Conservation (phyloP, 2,113 vertebrate species). For the Syngnathus floridae region DNA sequence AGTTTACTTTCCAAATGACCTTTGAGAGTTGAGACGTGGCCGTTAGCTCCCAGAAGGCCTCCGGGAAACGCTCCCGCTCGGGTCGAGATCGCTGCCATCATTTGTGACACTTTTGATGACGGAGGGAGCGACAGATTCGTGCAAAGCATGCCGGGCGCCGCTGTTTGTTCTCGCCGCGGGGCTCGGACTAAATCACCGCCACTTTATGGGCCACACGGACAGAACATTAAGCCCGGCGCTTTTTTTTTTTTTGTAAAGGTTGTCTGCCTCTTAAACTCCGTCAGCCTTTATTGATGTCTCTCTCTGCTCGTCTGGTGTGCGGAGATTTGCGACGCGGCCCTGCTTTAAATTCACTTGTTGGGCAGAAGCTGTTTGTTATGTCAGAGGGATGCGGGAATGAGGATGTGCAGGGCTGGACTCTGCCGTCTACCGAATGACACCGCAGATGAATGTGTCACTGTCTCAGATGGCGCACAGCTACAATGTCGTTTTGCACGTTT, state of each 20-base stretch:
- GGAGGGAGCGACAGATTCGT: constrained; percentile 25
- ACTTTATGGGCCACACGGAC: constrained; percentile 63
- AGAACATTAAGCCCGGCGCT: constrained; percentile 68
- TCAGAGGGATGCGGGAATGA: constrained; percentile 30
- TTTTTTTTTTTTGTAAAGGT: constrained; percentile 75
- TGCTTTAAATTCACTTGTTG: constrained; percentile 72
- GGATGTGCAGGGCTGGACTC: constrained; percentile 21
- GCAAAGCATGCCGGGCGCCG: constrained; percentile 2
- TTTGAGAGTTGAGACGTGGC: neutral
- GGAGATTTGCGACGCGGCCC: constrained; percentile 67
- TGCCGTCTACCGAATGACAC: constrained; percentile 63
- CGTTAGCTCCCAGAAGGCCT: too few relatives aligned
- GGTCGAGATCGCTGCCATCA: constrained; percentile 16
- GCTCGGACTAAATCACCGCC: constrained; percentile 33
- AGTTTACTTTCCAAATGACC: neutral
- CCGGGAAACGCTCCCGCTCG: neutral
- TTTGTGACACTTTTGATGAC: constrained; percentile 26
- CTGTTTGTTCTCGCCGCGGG: constrained; percentile 41
- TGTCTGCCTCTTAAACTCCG: constrained; percentile 77
- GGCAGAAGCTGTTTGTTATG: constrained; percentile 72
- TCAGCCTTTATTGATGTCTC: constrained; percentile 73
- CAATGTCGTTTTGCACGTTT: constrained; percentile 2
- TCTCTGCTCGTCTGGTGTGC: constrained; percentile 47
- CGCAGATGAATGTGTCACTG: constrained; percentile 73
- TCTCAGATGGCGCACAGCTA: constrained; percentile 44